Evolutionary conservation across 1,140 invertebrate genomes (phyloP).

Genomic region (Drosophila suzukii): DNA sequence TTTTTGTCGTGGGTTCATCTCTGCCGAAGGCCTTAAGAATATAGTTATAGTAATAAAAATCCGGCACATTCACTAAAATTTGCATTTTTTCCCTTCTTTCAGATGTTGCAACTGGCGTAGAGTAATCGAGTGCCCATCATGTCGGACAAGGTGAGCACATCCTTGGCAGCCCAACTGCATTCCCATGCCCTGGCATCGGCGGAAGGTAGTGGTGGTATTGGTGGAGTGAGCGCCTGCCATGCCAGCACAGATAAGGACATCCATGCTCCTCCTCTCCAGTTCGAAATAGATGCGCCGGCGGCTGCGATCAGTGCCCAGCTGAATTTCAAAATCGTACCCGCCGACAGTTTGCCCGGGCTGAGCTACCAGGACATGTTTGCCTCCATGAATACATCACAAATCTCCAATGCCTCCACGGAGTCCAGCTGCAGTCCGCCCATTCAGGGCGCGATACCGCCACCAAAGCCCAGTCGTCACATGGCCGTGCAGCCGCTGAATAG

Average conservation of each 20-base stretch:
- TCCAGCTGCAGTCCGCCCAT: conserved; percentile 70
- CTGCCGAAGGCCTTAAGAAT: background rate
- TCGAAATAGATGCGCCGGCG: conserved; percentile 65
- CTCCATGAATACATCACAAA: conserved; percentile 84
- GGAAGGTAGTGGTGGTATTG: conserved; percentile 13
- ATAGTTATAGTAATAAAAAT: background rate
- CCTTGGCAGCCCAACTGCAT: conserved; percentile 64
- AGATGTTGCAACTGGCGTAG: conserved; percentile 39
- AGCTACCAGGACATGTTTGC: conserved; percentile 76
- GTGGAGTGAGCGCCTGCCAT: conserved; percentile 29
- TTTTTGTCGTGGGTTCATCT: background rate
- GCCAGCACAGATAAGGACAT: conserved; percentile 33
- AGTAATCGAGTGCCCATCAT: conserved; percentile 30
- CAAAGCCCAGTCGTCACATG: conserved; percentile 74
- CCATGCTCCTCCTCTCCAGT: conserved; percentile 43
- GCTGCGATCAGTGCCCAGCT: conserved; percentile 71
- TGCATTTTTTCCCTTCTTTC: background rate
- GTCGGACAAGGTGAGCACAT: conserved; percentile 71
- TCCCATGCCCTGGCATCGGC: conserved; percentile 61
- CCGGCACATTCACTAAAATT: background rate
- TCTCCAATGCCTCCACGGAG: conserved; percentile 80
- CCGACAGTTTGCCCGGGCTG: conserved; percentile 58
- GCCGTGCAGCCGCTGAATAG: conserved; percentile 73
- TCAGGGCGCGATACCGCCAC: conserved; percentile 31
- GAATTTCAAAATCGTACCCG: conserved; percentile 75